Conservation (phyloP, 2,888 invertebrate genomes). For the Amiota communis region DNA sequence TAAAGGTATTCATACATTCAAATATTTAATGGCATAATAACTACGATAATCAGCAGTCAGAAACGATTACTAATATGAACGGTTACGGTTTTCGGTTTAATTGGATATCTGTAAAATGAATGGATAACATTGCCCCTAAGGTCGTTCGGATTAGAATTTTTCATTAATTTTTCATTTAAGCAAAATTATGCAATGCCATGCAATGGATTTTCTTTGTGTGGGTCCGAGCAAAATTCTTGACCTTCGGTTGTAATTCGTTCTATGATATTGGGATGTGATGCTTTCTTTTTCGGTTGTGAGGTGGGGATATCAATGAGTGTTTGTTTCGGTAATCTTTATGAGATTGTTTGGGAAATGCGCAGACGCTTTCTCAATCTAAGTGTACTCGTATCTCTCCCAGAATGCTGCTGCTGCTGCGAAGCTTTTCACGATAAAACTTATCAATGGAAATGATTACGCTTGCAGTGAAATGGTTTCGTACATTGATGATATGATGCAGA, state of each 20-base stretch:
- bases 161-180: not conserved
- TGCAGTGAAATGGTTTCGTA: no score
- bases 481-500: not conserved
- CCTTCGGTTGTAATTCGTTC: slow-evolving; percentile 17
- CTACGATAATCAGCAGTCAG: no score
- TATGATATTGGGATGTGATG: not conserved
- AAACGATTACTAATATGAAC: not conserved
- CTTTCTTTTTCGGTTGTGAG: no score
- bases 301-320: no score
- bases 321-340: no score
- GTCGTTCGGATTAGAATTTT: not conserved
- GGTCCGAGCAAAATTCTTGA: slow-evolving; percentile 7
- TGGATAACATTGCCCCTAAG: slow-evolving; percentile 3
- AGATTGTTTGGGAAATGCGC: not conserved
- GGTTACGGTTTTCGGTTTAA: not conserved
- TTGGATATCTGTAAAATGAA: not conserved
- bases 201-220: slow-evolving; percentile 2
- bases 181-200: slow-evolving; percentile 30
- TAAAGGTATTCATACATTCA: slow-evolving; percentile 62
- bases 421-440: not conserved
- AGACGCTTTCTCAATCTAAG: not conserved
- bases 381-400: not conserved
- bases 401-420: not conserved
- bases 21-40: not conserved
- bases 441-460: no score